These are phyloP conservation scores for Creontiades dilutus DNA, from an alignment of 2,888 invertebrate genomes.

Conservation along the genomic window DNA sequence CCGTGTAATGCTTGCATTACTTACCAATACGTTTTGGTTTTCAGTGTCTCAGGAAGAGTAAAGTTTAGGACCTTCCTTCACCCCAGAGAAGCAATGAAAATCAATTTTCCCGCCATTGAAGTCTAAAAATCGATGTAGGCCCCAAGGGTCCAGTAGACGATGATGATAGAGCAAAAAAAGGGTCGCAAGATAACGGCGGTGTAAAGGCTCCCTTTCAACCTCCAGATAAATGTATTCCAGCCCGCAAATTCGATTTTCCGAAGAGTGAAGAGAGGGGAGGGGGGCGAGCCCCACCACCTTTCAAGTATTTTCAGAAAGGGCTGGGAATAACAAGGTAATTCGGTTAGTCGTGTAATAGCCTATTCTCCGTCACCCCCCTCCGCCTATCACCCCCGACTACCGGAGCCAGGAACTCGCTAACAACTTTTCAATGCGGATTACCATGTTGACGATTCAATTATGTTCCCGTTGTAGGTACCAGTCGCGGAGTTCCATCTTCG, in stretches of 20 bases:
- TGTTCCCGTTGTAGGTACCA: slow-evolving; percentile 58
- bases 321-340: slow-evolving; percentile 68
- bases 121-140: slow-evolving; percentile 11
- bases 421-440: slow-evolving; percentile 66
- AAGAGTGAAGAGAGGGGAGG: not conserved
- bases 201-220: slow-evolving; percentile 60
- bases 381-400: too few species aligned
- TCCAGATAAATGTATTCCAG: slow-evolving; percentile 51
- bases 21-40: too few species aligned
- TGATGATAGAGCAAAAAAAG: slow-evolving; percentile 11
- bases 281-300: slow-evolving; percentile 34
- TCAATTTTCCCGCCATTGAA: not conserved
- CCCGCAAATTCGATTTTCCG: slow-evolving; percentile 56
- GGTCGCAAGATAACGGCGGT: slow-evolving; percentile 47
- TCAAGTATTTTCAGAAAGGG: slow-evolving; percentile 70
- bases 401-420: slow-evolving; percentile 41
- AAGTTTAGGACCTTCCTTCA: too few species aligned
- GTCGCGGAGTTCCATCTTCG: slow-evolving; percentile 11
- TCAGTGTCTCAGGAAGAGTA: too few species aligned
- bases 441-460: slow-evolving; percentile 68
- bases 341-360: slow-evolving; percentile 62
- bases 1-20: too few species aligned
- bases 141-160: slow-evolving; percentile 14
- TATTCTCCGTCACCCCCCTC: slow-evolving; percentile 63
- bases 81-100: not conserved